Evolutionary conservation across 2,888 invertebrate species (phyloP).

Genomic region (Ametastegia equiseti): DNA sequence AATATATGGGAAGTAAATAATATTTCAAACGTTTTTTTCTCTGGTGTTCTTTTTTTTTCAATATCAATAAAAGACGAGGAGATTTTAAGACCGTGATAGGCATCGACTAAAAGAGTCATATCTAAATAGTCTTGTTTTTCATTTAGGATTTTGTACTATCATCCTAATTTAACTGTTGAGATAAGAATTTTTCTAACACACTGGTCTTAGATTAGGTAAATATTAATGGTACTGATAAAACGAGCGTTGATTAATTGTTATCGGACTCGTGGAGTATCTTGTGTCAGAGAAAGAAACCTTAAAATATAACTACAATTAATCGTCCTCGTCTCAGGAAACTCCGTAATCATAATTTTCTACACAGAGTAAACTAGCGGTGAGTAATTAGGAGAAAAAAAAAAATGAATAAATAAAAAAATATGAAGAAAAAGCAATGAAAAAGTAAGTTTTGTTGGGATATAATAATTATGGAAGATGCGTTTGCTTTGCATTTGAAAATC

Average conservation of each 20-base stretch:
- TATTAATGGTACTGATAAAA: conserved; percentile 41
- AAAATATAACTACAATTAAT: conserved; percentile 28
- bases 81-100: conserved; percentile 16
- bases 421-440: background rate
- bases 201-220: conserved; percentile 22
- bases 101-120: conserved; percentile 4
- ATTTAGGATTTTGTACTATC: conserved; percentile 34
- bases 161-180: conserved; percentile 39
- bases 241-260: conserved; percentile 36
- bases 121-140: conserved; percentile 25
- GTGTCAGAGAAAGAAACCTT: conserved; percentile 17
- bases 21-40: background rate
- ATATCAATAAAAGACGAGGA: conserved; percentile 38
- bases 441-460: background rate
- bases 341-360: background rate
- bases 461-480: background rate
- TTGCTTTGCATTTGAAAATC: conserved; percentile 34
- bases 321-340: conserved; percentile 2
- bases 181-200: conserved; percentile 14
- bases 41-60: background rate
- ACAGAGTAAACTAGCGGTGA: background rate
- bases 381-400: background rate
- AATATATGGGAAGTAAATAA: background rate
- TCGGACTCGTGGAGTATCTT: conserved; percentile 5
- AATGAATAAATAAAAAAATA: background rate